Conservation (phyloP, 2,113 vertebrate genomes). For the Caretta caretta region DNA sequence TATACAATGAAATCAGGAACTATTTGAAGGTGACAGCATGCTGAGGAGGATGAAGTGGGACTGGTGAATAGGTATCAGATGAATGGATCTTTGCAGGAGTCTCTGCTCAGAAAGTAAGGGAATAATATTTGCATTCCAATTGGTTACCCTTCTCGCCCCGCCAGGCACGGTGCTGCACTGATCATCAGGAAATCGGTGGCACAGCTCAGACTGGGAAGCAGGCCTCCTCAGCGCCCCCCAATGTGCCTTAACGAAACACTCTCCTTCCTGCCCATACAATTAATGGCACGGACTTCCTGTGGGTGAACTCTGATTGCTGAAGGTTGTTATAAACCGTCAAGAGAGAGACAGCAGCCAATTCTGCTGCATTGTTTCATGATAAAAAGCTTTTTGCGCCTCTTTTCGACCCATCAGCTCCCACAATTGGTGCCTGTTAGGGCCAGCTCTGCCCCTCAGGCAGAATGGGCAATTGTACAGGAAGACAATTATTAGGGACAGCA, state of each 20-base stretch:
- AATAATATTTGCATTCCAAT: background rate
- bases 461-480: background rate
- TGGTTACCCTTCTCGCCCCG: background rate
- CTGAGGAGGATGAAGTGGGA: rapidly evolving
- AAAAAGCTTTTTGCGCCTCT: background rate
- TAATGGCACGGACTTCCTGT: rapidly evolving
- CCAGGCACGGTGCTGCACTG: background rate
- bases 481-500: background rate
- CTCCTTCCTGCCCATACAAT: background rate
- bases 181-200: background rate
- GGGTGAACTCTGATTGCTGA: background rate
- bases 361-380: background rate
- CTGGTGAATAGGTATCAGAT: rapidly evolving
- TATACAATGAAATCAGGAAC: background rate
- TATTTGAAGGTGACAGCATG: background rate
- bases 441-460: background rate
- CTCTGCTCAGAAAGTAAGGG: background rate
- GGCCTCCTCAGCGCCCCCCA: no score
- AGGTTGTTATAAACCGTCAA: background rate
- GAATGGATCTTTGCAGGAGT: background rate
- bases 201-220: background rate
- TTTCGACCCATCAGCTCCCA: background rate
- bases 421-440: background rate
- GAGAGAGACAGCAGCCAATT: slow-evolving; percentile 50
- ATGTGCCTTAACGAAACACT: background rate